Percentiles rank a stretch among this genome's conserved stretches.
phyloP scores from a whole-genome alignment of 2,888 invertebrate species.

The Trisateles emortualis region DNA sequence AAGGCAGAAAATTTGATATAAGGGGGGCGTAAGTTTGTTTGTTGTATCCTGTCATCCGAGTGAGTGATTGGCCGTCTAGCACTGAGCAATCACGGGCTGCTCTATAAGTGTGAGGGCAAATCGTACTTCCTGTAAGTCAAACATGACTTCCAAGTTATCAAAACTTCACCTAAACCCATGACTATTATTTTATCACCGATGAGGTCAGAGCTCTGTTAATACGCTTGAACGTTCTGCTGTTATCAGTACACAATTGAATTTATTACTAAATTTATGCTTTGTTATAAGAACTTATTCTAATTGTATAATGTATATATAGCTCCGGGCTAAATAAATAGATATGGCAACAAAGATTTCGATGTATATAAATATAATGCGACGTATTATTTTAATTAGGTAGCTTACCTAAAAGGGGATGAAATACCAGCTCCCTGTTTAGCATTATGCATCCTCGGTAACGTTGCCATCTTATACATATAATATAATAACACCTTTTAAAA shows the following conservation, averaged over 20 bases:
- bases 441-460: slow-evolving; percentile 77
- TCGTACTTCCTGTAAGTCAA: too few relatives aligned
- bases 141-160: too few relatives aligned
- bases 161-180: neutral
- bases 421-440: slow-evolving; percentile 72
- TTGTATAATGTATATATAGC: neutral
- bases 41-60: too few relatives aligned
- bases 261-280: neutral
- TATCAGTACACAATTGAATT: neutral
- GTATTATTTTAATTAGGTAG: neutral
- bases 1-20: too few relatives aligned
- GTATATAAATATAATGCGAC: neutral
- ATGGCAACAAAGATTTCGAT: neutral
- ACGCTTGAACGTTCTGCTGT: neutral
- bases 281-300: neutral
- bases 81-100: too few relatives aligned
- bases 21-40: too few relatives aligned
- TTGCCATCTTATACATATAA: slow-evolving; percentile 69
- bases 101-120: too few relatives aligned
- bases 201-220: slow-evolving; percentile 2
- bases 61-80: too few relatives aligned
- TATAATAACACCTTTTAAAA: slow-evolving; percentile 39
- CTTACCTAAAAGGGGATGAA: slow-evolving; percentile 79
- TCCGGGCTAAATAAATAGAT: too few relatives aligned
- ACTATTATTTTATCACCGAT: neutral